A percentile compares a stretch with the other conserved stretches of the same genome.
These are phyloP conservation scores for Bombus picipes DNA, from an alignment of 1,140 invertebrate genomes.

Conservation along the genomic window DNA sequence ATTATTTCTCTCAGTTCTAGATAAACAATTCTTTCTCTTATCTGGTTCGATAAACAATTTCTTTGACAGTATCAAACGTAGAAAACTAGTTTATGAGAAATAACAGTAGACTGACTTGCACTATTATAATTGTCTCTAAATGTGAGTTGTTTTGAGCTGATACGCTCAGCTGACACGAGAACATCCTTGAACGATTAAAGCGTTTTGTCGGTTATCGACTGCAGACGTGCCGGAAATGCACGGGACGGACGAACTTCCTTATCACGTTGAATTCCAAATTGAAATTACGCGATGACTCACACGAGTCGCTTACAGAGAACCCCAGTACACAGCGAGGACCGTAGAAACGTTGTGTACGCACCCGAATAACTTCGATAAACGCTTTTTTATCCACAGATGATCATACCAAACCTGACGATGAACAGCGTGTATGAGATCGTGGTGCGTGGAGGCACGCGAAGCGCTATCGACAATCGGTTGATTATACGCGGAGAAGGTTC, in stretches of 20 bases:
- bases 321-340: no score
- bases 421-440: conserved; percentile 90
- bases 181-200: conserved; percentile 1
- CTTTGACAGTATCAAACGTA: no score
- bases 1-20: background rate
- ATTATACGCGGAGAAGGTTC: conserved; percentile 88
- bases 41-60: background rate
- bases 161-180: background rate
- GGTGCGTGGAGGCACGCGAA: conserved; percentile 88
- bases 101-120: no score
- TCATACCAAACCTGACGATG: conserved; percentile 89
- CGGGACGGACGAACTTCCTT: background rate
- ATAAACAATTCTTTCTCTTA: background rate
- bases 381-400: conserved; percentile 83
- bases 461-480: conserved; percentile 85
- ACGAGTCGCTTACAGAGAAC: background rate
- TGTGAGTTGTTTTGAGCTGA: background rate
- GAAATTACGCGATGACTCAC: background rate
- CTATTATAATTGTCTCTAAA: no score
- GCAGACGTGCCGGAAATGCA: conserved; percentile 5
- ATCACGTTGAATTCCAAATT: background rate
- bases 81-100: no score
- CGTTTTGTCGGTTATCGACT: background rate
- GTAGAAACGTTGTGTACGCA: background rate
- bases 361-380: background rate